Evolutionary conservation across 2,113 vertebrate genomes (phyloP).

Genomic region (Nettapus auritus): DNA sequence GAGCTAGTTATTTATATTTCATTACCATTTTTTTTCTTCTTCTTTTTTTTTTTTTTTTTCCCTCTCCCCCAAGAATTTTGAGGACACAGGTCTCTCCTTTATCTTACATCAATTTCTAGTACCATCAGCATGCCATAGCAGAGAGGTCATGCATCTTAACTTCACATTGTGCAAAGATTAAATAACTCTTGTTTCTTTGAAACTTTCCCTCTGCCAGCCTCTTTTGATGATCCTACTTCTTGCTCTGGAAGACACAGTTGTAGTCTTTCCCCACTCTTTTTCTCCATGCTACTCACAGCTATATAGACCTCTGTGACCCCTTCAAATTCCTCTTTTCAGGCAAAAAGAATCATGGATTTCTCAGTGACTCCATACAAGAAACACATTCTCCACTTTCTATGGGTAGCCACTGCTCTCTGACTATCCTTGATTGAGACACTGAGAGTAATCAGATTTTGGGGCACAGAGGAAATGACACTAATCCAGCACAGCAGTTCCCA

Average conservation of each 20-base stretch:
- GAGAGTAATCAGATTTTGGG: background rate
- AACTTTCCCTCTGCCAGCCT: rapidly evolving
- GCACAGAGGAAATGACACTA: background rate
- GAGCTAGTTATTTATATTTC: background rate
- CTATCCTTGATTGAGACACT: background rate
- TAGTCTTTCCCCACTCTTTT: background rate
- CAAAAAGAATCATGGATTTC: background rate
- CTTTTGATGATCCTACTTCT: background rate
- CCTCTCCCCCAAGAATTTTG: no score
- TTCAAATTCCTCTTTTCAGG: background rate
- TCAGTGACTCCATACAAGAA: background rate
- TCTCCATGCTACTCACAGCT: background rate
- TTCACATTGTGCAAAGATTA: rapidly evolving
- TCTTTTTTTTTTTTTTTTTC: no score
- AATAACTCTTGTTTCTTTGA: background rate
- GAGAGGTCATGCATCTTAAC: background rate
- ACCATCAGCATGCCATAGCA: rapidly evolving
- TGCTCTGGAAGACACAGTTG: rapidly evolving
- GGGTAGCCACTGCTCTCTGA: background rate
- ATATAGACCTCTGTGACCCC: background rate
- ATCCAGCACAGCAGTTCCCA: background rate
- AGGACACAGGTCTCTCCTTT: background rate
- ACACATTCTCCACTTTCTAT: rapidly evolving
- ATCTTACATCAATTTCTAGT: background rate
- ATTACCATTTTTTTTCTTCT: rapidly evolving